Evolutionary conservation across 2,113 vertebrate species (phyloP), one percentile per base, ranked within the genome.

Genomic region (Sander vitreus): DNA sequence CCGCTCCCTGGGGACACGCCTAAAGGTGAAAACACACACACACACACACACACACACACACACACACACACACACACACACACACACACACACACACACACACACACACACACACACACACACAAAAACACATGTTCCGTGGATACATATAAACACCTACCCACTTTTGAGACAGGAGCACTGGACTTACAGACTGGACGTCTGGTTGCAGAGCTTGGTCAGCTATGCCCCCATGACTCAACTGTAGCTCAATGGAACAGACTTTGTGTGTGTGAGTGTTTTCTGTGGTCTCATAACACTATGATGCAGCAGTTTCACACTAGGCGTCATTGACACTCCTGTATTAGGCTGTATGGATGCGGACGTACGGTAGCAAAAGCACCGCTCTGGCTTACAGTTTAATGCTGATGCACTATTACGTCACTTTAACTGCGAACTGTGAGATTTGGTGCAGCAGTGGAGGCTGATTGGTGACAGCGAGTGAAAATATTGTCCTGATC

Each of bases 241-340:
- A 85, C 39, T 57, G 69, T 76, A 78, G 69, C 73, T 85, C 80
- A 83, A 59, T 62, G 74, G 85, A 89, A 86, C 86, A 91, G 85
- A 88, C 75, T 82, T 76, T 86, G 77, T 83, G 83, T 80, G 79
- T 91, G 85, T 76, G 80, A 43, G 75, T 62, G 78, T 62, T 74
- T 77, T 85, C 83, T 86, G 87, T 69, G 79, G 84, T 89, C 80
- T 87, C 84, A 80, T 81, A 85, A 87, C 78, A 30, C 68, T 45
- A 76, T 91, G 90, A 93, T 80, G 91, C 84, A 84, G 89, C 88
- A 75, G 85, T 87, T 88, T 94, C 91, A 88, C 89, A 88, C 88
- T 66, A 66, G 77, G 60, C 87, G 76, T 93, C 91, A 93, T 80
- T 90, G 80, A 93, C 93, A 93, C 92, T 90, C 87, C 78, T 54